These are phyloP conservation scores for Drosophila sproati DNA, from an alignment of 1,140 invertebrate species.

Conservation along the genomic window DNA sequence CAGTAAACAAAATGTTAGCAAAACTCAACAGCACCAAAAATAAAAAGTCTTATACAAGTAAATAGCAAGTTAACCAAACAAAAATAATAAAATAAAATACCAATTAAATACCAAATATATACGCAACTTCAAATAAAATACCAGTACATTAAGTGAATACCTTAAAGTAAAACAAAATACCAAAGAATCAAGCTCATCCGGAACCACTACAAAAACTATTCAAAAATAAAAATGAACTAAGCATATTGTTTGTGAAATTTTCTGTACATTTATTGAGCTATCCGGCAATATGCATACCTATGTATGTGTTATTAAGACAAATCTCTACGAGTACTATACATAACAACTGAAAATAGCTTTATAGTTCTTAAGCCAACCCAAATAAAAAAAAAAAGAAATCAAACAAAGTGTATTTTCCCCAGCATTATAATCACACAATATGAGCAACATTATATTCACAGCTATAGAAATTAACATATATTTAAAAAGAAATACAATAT, in stretches of 20 bases:
- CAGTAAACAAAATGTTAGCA: slow-evolving; percentile 63
- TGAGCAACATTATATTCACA: slow-evolving; percentile 26
- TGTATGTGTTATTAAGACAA: slow-evolving; percentile 57
- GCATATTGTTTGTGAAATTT: slow-evolving; percentile 51
- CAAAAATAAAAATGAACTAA: slow-evolving; percentile 4
- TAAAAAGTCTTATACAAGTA: slow-evolving; percentile 15
- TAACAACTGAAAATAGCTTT: slow-evolving; percentile 81
- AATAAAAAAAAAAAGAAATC: slow-evolving; percentile 10
- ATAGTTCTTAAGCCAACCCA: slow-evolving; percentile 77
- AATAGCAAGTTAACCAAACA: slow-evolving; percentile 18
- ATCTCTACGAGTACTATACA: slow-evolving; percentile 67
- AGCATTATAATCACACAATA: slow-evolving; percentile 38
- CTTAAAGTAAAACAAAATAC: slow-evolving; percentile 30
- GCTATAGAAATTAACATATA: slow-evolving; percentile 8
- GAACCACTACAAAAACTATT: slow-evolving; percentile 2
- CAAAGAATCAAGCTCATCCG: slow-evolving; percentile 35
- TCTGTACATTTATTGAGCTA: slow-evolving; percentile 53
- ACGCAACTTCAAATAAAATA: not conserved
- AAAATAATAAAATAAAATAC: slow-evolving; percentile 38
- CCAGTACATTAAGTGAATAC: slow-evolving; percentile 5
- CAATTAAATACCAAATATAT: slow-evolving; percentile 24
- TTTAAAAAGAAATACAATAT: slow-evolving; percentile 28
- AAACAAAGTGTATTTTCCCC: not conserved
- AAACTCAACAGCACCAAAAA: slow-evolving; percentile 60
- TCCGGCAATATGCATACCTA: slow-evolving; percentile 39